Evolutionary conservation across 1,140 invertebrate genomes (phyloP).

Genomic region (Diorhabda sublineata): DNA sequence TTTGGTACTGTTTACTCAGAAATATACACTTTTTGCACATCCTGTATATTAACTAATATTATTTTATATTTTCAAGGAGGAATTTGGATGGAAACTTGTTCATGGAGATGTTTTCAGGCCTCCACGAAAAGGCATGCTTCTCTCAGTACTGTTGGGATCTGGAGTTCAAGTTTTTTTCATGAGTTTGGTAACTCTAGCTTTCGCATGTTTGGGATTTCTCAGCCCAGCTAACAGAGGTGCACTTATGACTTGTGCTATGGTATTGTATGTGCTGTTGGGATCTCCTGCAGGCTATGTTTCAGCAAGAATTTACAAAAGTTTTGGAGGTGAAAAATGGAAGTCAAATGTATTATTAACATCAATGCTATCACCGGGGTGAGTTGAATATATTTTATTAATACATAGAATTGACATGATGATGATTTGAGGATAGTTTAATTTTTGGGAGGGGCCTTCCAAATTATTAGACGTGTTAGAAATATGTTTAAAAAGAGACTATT

Average conservation of each 20-base stretch:
- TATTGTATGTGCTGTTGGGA: conserved; percentile 91
- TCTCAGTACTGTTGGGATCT: conserved; percentile 91
- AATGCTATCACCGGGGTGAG: conserved; percentile 79
- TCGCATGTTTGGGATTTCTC: conserved; percentile 96
- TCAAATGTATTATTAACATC: conserved; percentile 95
- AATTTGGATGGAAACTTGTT: conserved; percentile 98
- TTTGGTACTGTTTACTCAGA: no score
- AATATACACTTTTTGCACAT: no score
- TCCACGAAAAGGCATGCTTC: conserved; percentile 93
- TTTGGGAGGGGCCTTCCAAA: no score
- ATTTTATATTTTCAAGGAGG: conserved; percentile 66
- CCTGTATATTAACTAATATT: no score
- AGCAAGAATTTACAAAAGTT: conserved; percentile 95
- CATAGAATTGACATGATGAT: no score
- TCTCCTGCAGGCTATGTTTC: conserved; percentile 95
- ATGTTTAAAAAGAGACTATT: no score
- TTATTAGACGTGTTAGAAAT: no score
- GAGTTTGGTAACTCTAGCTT: conserved; percentile 78
- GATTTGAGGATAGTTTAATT: no score
- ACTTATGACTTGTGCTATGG: conserved; percentile 95
- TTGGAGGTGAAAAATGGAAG: conserved; percentile 98
- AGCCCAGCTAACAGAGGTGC: conserved; percentile 97
- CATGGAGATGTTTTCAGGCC: conserved; percentile 94
- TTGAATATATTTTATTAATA: not conserved
- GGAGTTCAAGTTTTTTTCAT: conserved; percentile 87